Percentiles rank a stretch among this genome's conserved stretches.
Conservation (phyloP, 2,888 invertebrate genomes). For the Stegana nigrithorax region DNA sequence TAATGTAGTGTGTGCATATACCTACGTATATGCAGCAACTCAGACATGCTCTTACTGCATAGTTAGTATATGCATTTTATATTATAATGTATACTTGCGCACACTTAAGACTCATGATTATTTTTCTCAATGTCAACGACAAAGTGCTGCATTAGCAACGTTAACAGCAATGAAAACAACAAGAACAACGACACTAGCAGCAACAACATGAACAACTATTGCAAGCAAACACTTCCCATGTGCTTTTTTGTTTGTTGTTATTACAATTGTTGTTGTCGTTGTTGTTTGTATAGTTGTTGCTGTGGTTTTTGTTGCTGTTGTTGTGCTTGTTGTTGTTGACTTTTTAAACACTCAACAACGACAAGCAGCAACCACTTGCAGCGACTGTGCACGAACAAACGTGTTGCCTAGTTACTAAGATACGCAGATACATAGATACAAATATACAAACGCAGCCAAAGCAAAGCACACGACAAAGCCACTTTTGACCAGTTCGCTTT, state of each 20-base stretch:
- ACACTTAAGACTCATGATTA: constrained; percentile 17
- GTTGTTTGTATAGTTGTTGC: constrained; percentile 21
- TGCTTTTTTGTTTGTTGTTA: background rate
- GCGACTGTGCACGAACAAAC: too few relatives aligned
- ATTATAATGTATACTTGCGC: too few relatives aligned
- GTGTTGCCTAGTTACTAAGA: too few relatives aligned
- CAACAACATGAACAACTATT: constrained; percentile 36
- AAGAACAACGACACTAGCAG: constrained; percentile 23
- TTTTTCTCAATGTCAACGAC: constrained; percentile 20
- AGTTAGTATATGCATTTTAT: too few relatives aligned
- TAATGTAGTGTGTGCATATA: too few relatives aligned
- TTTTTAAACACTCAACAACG: constrained; percentile 13
- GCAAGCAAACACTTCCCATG: too few relatives aligned
- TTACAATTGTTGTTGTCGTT: constrained; percentile 14
- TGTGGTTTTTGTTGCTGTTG: background rate
- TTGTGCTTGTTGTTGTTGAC: constrained; percentile 8
- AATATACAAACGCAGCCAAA: too few relatives aligned
- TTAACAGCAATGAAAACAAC: constrained; percentile 39
- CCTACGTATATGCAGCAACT: too few relatives aligned
- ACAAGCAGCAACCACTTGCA: constrained; percentile 17
- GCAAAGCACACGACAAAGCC: too few relatives aligned
- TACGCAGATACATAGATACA: too few relatives aligned
- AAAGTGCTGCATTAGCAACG: constrained; percentile 21
- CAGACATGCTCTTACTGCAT: too few relatives aligned
- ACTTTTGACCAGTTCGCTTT: too few relatives aligned